Conservation (phyloP, 2,797 vertebrate species). For the Dermochelys coriacea region DNA sequence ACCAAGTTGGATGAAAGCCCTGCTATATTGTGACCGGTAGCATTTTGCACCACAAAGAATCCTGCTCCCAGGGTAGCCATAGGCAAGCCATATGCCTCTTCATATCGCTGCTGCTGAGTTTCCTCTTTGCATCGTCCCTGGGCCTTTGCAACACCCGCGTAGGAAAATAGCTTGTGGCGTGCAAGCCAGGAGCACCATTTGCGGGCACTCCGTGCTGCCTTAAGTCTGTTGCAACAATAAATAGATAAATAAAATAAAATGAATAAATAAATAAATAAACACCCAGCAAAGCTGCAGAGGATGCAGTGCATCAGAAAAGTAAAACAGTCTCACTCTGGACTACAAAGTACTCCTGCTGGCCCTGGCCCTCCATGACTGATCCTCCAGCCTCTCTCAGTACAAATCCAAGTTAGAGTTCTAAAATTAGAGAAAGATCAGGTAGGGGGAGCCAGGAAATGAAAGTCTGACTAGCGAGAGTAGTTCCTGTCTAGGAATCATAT, state of each 20-base stretch:
- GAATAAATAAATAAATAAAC: not conserved
- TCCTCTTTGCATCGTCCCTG: slow-evolving; percentile 28
- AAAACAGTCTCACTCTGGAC: not conserved
- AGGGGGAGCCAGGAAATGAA: slow-evolving; percentile 30
- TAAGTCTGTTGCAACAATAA: not conserved
- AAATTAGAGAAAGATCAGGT: slow-evolving; percentile 42
- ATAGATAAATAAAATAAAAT: not conserved
- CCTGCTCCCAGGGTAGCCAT: not conserved
- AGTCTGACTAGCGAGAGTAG: not conserved
- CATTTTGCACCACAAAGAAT: not conserved
- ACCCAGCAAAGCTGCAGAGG: fast-evolving
- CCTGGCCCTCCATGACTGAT: slow-evolving; percentile 43
- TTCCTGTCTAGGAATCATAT: fast-evolving
- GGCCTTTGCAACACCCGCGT: not conserved
- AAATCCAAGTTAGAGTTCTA: slow-evolving; percentile 38
- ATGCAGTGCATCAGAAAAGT: not conserved
- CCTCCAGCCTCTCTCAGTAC: slow-evolving; percentile 9
- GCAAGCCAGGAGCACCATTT: not conserved
- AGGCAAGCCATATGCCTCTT: not conserved
- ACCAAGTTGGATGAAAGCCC: not conserved
- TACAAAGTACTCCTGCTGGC: slow-evolving; percentile 1
- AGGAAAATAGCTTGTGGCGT: fast-evolving
- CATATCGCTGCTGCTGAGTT: not conserved
- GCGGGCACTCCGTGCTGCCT: not conserved
- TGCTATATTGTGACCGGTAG: not conserved